Evolutionary conservation across 2,888 invertebrate genomes (phyloP), one percentile per base, ranked within the genome.

Genomic region (Volucella zonaria): DNA sequence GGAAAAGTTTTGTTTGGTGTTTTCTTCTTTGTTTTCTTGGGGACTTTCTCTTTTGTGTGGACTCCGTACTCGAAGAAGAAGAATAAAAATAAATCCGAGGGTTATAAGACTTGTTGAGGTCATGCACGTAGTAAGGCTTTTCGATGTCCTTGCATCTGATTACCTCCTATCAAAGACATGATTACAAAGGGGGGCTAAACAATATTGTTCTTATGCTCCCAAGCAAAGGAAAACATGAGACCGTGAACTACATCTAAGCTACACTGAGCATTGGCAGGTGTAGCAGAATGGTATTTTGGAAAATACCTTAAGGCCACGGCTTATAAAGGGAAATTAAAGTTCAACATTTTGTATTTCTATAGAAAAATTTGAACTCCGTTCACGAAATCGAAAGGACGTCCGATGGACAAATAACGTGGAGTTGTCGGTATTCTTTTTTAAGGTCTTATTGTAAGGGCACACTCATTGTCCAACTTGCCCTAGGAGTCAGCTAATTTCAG

Each of bases 111-210:
- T 66, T 67, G 66, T 61, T 73, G 59, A 67, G 73, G 73, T 61
- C 59, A 74, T 74, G 79, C 61, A 67, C 66, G 59, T 67, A 52
- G 67, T 59, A 67, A 67, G 79, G 66, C 61, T 73, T 73, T 31
- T 23, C 45, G 38, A 62, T 62, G 54, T 49, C 70, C 78, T 52
- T 79, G 61, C 79, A 67, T 79, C 66, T 79, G 73, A 79, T 73
- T 79, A 56, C 11, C 73, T 67, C 11, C 73, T 67, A 14, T 9
- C 79, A 67, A 14, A 74, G 67, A 73, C 64, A 58, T 15, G 43
- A 38, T n/a, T 14, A n/a, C 40, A 40, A 18, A n/a, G n/a, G 18
- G 2, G 12, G 14, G 2, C 23, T 47, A 49, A 47, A 49, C 6
- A 62, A 9, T 47, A 6, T 31, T 31, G 38, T 54, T 14, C 40